Base-by-base conservation (phyloP, 1,140 invertebrate genomes). In the Arion vulgaris region DNA sequence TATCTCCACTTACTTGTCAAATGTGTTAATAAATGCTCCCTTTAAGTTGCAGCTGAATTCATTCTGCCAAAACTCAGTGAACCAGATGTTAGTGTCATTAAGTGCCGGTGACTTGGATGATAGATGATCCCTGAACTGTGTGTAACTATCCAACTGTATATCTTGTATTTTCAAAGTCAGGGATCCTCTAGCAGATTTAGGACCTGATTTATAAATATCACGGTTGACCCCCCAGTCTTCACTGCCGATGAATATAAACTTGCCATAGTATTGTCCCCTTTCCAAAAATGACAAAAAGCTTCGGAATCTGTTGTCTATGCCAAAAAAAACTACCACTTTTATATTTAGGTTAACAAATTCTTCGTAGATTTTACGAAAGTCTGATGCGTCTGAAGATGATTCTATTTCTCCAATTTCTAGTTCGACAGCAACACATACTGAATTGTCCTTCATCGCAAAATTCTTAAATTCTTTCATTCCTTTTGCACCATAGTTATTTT, bases 191-290 rank as follows among this genome's bases (percentile, higher is more conserved):
- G 86, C 83, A 0, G 84, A 80, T 38, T 85, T 87, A 17, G 79
- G 79, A 0, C 84, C 84, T n/a, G 71, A 75, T 2, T 82, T 32
- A 32, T 87, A 68, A 28, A 90, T 82, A 13, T 86, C 74, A 7
- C 78, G 92, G 86, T 96, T 95, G 78, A 94, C 94, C 17, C 95
- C 96, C 95, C 95, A 96, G 0, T 95, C 95, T 88, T 96, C 95
- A 84, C 95, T 95, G 0, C 94, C 95, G 17, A 96, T 93, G 94
- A 95, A 96, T 51, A 95, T 93, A 86, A 95, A 95, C 28, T 84
- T 77, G 23, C 85, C 81, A 19, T 81, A 80, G 26, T 88, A 83
- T 51, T 90, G 86, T n/a, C 89, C 84, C 0, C 89, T 93, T 68
- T 92, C 92, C 5, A 93, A 90, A 1, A 93, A 91, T 38, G 87